Evolutionary conservation across 2,888 invertebrate species (phyloP), one percentile per base, ranked within the genome.

Genomic region (Spilosoma lubricipeda): DNA sequence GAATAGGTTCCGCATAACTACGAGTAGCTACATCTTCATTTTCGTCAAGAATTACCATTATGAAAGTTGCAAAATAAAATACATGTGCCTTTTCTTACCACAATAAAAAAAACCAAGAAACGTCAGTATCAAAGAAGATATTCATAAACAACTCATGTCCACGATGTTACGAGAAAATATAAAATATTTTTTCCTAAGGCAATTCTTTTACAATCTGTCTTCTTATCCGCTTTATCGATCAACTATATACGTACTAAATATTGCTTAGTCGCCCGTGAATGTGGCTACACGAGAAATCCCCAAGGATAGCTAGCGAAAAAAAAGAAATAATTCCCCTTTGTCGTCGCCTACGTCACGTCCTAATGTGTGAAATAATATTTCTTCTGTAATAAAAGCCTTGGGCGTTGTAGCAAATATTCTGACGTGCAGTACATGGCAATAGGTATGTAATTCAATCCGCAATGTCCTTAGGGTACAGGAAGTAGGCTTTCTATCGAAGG

Each of bases 341-440:
- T 83, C 78, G 78, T 76, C 72, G 71, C 69, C 72, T 76, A 73
- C 82, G 75, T 82, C 81, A 83, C 85, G 83, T 85, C 76, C 80
- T 87, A 87, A 87, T 87, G 86, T 87, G 83, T 81, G 82, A 85
- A 85, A 84, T 85, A 85, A 85, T 85, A 85, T 85, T 85, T 84
- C 72, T 75, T 36, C 79, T 77, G 79, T 77, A 77, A 80, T 80
- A 80, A 83, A 84, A 82, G 79, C 82, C 84, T 80, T 73, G 52
- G 86, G 84, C 82, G 52, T 77, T 80, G 77, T 84, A 79, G 84
- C 70, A 76, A 76, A 70, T 71, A 72, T 76, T 75, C 67, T 80
- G 82, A 75, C 77, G 80, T 77, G 78, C 65, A 69, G 77, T 82
- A 79, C 77, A 77, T 80, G 71, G 75, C 76, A 71, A 79, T 80